A percentile compares a stretch with the other conserved stretches of the same genome.
These are phyloP conservation scores for Hypomecis punctinalis DNA, from an alignment of 2,888 invertebrate species.

Conservation along the genomic window DNA sequence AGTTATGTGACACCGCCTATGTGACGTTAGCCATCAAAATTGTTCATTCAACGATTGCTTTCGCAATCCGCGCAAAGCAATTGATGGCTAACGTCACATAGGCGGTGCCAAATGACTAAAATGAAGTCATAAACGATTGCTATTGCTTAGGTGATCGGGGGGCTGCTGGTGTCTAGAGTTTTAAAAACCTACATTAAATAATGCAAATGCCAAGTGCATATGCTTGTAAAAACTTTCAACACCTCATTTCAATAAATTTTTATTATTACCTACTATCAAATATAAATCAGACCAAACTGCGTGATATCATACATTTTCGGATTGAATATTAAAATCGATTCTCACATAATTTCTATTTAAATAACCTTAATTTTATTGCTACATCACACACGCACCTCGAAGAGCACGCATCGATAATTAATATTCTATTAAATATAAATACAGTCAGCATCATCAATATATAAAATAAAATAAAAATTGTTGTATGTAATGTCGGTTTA, in stretches of 20 bases:
- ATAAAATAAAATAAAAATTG: no score
- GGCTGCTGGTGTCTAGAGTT: no score
- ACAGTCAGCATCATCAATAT: conserved; percentile 5
- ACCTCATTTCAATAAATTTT: neutral
- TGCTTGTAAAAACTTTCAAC: neutral
- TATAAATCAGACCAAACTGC: conserved; percentile 22
- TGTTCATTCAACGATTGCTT: no score
- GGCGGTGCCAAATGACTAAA: no score
- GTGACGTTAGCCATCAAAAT: no score
- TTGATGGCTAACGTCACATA: no score
- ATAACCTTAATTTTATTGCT: conserved; percentile 23
- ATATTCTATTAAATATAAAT: conserved; percentile 25
- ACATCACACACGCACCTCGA: conserved; percentile 23
- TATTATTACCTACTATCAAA: conserved; percentile 5
- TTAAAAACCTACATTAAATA: no score
- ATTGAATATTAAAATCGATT: conserved; percentile 5
- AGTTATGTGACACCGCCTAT: no score
- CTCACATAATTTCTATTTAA: conserved; percentile 22
- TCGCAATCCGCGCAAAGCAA: no score
- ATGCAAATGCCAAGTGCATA: neutral
- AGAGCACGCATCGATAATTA: conserved; percentile 32
- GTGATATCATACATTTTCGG: conserved; percentile 4
- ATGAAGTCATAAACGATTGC: no score
- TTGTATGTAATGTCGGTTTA: no score
- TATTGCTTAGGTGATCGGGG: no score